phyloP scores from a whole-genome alignment of 2,888 invertebrate species.

The Noctua comes region DNA sequence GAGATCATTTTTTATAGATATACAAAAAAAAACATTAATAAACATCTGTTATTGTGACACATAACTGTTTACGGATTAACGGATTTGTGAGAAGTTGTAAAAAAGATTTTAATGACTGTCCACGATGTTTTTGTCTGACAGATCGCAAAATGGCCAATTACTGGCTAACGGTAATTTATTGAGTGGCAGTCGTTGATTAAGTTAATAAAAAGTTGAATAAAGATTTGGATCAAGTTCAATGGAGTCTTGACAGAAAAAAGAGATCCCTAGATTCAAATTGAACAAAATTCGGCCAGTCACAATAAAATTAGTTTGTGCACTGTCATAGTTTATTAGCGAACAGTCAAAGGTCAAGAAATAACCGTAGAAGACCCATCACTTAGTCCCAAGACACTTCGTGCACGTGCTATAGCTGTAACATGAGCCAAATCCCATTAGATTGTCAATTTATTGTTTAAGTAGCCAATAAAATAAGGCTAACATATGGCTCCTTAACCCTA shows the following conservation, averaged over 20 bases:
- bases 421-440: conserved; percentile 25
- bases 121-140: conserved; percentile 47
- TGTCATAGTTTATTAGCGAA: conserved; percentile 11
- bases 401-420: neutral
- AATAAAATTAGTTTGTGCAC: neutral
- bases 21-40: conserved; percentile 21
- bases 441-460: conserved; percentile 26
- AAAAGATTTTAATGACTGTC: conserved; percentile 43
- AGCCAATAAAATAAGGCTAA: conserved; percentile 38
- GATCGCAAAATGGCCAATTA: conserved; percentile 53
- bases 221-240: conserved; percentile 40
- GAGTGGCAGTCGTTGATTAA: conserved; percentile 34
- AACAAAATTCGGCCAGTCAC: conserved; percentile 8
- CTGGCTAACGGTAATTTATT: conserved; percentile 47
- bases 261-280: neutral
- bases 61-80: conserved; percentile 57
- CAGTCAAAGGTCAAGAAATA: conserved; percentile 30
- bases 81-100: conserved; percentile 45
- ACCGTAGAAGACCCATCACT: conserved; percentile 26
- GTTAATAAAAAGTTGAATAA: conserved; percentile 41
- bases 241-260: neutral
- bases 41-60: conserved; percentile 48
- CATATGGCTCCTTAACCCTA: conserved; percentile 45
- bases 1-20: conserved; percentile 10
- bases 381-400: conserved; percentile 16